Percentiles rank a stretch among this genome's conserved stretches.
Conservation (phyloP, 2,888 invertebrate species). For the Rhingia rostrata region DNA sequence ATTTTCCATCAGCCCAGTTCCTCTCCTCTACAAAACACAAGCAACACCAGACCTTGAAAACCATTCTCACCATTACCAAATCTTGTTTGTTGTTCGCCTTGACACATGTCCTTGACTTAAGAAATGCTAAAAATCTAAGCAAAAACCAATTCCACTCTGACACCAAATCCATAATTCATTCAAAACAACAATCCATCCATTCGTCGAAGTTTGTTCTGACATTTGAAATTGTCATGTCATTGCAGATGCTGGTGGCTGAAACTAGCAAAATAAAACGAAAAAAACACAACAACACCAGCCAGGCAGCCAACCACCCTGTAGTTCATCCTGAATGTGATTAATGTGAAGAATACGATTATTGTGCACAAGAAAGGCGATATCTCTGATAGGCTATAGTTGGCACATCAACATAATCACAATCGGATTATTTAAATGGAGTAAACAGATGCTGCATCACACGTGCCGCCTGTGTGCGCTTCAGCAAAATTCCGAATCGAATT, state of each 20-base stretch:
- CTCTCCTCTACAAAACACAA: too few species aligned
- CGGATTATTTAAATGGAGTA: slow-evolving; percentile 51
- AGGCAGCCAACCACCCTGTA: not conserved
- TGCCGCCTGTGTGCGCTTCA: not conserved
- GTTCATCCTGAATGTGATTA: slow-evolving; percentile 18
- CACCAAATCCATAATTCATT: slow-evolving; percentile 6
- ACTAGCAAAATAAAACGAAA: not conserved
- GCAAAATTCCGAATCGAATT: slow-evolving; percentile 5
- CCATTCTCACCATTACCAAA: too few species aligned
- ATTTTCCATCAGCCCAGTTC: too few species aligned
- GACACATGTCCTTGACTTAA: too few species aligned
- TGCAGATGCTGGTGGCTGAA: not conserved
- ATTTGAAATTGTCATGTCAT: slow-evolving; percentile 30
- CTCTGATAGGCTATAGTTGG: not conserved
- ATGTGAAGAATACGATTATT: slow-evolving; percentile 7
- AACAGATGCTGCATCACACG: slow-evolving; percentile 40
- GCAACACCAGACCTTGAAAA: too few species aligned
- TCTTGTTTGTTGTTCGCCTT: too few species aligned
- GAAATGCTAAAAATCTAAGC: not conserved
- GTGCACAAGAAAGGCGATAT: not conserved
- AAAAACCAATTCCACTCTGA: not conserved
- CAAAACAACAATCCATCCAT: not conserved
- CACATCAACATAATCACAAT: slow-evolving; percentile 48
- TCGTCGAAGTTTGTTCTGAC: slow-evolving; percentile 11
- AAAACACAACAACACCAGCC: slow-evolving; percentile 19